phyloP scores from a whole-genome alignment of 2,113 vertebrate species.

The Ammodytes dubius region DNA sequence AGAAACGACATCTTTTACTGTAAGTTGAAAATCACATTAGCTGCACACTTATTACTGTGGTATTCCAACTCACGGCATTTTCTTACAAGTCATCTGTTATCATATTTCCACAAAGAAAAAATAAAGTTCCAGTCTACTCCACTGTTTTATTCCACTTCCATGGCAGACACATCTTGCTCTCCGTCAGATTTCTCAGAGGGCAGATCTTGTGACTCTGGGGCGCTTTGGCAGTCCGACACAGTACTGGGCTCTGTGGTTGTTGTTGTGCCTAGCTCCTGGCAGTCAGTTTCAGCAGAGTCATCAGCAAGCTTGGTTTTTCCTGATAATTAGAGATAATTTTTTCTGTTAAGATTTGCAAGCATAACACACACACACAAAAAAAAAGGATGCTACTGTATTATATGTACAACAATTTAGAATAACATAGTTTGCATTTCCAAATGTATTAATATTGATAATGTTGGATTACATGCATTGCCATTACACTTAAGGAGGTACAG shows the following conservation, averaged over 20 bases:
- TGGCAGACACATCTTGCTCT: slow-evolving; percentile 88
- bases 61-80: slow-evolving; percentile 31
- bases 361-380: neutral
- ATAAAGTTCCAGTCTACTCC: slow-evolving; percentile 16
- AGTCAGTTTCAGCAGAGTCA: slow-evolving; percentile 52
- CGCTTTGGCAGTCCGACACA: slow-evolving; percentile 74
- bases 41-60: slow-evolving; percentile 18
- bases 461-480: neutral
- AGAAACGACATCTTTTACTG: slow-evolving; percentile 44
- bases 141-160: slow-evolving; percentile 88
- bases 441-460: neutral
- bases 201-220: slow-evolving; percentile 69
- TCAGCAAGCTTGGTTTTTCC: slow-evolving; percentile 61
- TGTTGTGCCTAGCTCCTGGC: slow-evolving; percentile 37
- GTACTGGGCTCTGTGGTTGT: slow-evolving; percentile 50
- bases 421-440: neutral
- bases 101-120: slow-evolving; percentile 32
- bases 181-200: slow-evolving; percentile 74
- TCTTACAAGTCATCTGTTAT: slow-evolving; percentile 37
- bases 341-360: slow-evolving; percentile 1
- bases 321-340: slow-evolving; percentile 35
- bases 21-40: slow-evolving; percentile 42
- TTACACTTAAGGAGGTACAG: neutral
- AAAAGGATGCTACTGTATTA: neutral
- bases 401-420: neutral